Evolutionary conservation across 23 tunicate genomes (phyloP).

Genomic region (Styela clava): DNA sequence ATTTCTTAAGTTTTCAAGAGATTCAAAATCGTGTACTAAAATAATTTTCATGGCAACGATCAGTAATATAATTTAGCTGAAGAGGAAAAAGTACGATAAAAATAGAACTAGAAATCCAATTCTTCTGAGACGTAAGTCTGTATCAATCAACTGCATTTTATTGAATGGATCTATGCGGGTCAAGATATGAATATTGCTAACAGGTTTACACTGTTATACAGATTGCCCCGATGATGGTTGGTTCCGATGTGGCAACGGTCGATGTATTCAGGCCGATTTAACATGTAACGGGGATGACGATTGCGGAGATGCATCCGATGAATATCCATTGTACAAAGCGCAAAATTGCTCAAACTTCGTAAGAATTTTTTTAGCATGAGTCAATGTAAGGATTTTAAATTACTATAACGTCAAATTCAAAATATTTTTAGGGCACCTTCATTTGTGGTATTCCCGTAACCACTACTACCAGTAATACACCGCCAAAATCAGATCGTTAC

Average conservation of each 20-base stretch:
- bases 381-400: no score
- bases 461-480: slow-evolving; percentile 20
- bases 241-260: slow-evolving; percentile 39
- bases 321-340: slow-evolving; percentile 34
- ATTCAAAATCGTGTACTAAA: not conserved
- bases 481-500: slow-evolving; percentile 64
- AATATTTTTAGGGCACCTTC: not conserved
- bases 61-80: no score
- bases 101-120: no score
- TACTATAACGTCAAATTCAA: no score
- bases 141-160: no score
- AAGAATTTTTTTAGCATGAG: no score
- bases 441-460: slow-evolving; percentile 59
- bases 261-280: slow-evolving; percentile 42
- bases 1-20: no score
- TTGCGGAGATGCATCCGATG: slow-evolving; percentile 85
- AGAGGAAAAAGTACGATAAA: no score
- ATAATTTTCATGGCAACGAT: not conserved
- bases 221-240: slow-evolving; percentile 4
- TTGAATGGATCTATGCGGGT: no score
- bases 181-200: no score
- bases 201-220: no score
- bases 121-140: no score
- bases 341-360: slow-evolving; percentile 16
- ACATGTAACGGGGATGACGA: slow-evolving; percentile 84